Evolutionary conservation across 2,797 vertebrate species (phyloP).

Genomic region (Masticophis lateralis): DNA sequence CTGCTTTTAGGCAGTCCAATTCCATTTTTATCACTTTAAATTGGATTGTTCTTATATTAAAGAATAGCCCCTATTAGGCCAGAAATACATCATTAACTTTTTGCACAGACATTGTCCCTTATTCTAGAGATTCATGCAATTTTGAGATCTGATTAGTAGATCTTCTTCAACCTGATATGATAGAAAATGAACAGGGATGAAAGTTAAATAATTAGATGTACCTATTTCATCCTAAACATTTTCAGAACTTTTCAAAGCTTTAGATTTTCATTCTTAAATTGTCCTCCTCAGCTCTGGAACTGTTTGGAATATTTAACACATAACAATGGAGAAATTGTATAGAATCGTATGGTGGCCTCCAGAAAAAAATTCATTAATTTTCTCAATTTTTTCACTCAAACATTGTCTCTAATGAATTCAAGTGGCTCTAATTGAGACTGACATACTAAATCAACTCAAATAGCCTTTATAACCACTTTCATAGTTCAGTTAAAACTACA

Average conservation of each 20-base stretch:
- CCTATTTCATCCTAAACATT: background rate
- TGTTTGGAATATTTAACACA: conserved; percentile 34
- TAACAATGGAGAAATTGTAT: background rate
- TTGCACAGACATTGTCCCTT: conserved; percentile 11
- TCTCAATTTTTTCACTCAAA: background rate
- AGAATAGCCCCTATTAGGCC: background rate
- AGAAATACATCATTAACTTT: background rate
- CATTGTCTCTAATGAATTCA: background rate
- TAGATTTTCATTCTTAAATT: conserved; percentile 10
- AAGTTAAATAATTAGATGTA: background rate
- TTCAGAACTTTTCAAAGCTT: background rate
- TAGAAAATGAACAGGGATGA: conserved; percentile 20
- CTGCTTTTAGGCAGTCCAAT: background rate
- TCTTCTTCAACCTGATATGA: conserved; percentile 17
- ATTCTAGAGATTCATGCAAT: conserved; percentile 14
- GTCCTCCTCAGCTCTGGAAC: conserved; percentile 16
- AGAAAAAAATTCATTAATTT: conserved; percentile 28
- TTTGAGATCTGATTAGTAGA: conserved; percentile 1
- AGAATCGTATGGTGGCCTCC: background rate
- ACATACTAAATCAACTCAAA: conserved; percentile 34
- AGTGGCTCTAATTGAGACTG: conserved; percentile 38
- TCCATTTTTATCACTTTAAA: background rate
- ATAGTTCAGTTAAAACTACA: conserved; percentile 16
- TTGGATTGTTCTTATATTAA: background rate
- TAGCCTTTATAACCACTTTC: conserved; percentile 25